Evolutionary conservation across 2,113 vertebrate genomes (phyloP).

Genomic region (Carassius gibelio): DNA sequence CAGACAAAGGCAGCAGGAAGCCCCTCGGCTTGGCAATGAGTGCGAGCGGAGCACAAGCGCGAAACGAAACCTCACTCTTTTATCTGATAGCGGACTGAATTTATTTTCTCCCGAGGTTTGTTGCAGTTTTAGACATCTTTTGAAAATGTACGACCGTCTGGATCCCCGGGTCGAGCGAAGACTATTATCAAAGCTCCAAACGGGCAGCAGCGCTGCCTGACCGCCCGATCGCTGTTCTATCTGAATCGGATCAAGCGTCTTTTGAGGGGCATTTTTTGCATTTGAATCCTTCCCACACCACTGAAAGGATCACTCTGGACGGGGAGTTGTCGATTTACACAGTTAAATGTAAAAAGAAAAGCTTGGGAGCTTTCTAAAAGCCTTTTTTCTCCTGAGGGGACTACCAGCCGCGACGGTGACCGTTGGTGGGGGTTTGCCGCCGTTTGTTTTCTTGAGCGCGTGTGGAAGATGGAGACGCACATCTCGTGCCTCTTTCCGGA

Average conservation of each 20-base stretch:
- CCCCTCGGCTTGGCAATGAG: conserved; percentile 72
- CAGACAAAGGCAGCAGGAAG: conserved; percentile 87
- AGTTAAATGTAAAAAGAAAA: conserved; percentile 70
- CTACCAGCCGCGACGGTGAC: conserved; percentile 32
- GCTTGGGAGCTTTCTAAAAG: conserved; percentile 40
- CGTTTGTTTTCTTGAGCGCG: conserved; percentile 42
- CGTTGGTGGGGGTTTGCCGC: conserved; percentile 48
- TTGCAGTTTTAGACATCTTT: conserved; percentile 62
- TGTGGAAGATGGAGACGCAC: conserved; percentile 89
- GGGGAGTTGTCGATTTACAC: conserved; percentile 77
- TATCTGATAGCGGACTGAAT: conserved; percentile 58
- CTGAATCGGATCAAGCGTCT: conserved; percentile 66
- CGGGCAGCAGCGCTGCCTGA: conserved; percentile 77
- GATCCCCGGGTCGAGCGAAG: conserved; percentile 75
- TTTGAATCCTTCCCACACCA: conserved; percentile 77
- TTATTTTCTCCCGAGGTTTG: conserved; percentile 54
- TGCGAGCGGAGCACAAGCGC: conserved; percentile 60
- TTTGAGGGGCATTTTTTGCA: conserved; percentile 57
- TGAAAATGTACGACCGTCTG: conserved; percentile 79
- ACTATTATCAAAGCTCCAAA: conserved; percentile 69
- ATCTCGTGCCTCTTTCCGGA: conserved; percentile 97
- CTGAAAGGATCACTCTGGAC: conserved; percentile 77
- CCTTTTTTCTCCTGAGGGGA: conserved; percentile 41
- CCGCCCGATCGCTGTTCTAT: conserved; percentile 65
- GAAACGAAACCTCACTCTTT: conserved; percentile 54